Evolutionary conservation across 2,797 vertebrate species (phyloP), one percentile per base, ranked within the genome.

Genomic region (Allobates femoralis): DNA sequence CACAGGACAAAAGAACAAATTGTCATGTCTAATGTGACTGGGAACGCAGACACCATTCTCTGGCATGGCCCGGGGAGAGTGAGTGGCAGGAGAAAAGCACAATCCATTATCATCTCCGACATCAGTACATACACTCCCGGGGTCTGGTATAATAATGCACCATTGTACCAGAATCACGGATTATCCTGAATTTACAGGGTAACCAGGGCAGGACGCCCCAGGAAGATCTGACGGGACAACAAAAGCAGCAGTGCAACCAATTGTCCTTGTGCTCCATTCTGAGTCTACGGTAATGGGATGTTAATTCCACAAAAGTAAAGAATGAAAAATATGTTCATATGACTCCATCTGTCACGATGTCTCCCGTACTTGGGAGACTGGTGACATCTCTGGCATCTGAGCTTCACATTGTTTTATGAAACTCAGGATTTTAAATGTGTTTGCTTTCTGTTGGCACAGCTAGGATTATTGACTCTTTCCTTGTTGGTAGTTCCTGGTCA

Each of bases 1-100:
- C 67, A 55, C 28, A 18, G 64, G 71, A 81, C 79, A 86, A 76
- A 86, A 87, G 81, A 83, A 26, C 64, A 34, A 87, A 69, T 83
- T 87, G 86, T 87, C 62, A 73, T 62, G 67, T 87, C 74, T 79
- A 58, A 83, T 87, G 64, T 19, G 73, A 76, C 60, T 79, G 26
- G 64, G 86, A 34, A 83, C 15, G 34, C 26, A 73, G 81, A 87
- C 64, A 26, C 10, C 79, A 26, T 3, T 66, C 56, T 18, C 71
- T 46, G 67, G 67, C 84, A 51, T 64, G 18, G 86, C 86, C 75
- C 2, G 51, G 37, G 64, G 74, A 71, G 51, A 73, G 53, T 60
- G 74, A 79, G 14, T 83, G 86, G 50, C 85, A 86, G 79, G 23
- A 82, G 58, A n/a, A 77, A 23, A 77, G 50, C 51, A 21, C 34